A percentile compares a stretch with the other conserved stretches of the same genome.
phyloP scores from a whole-genome alignment of 1,140 invertebrate species.

The Stegodyphus mimosarum region DNA sequence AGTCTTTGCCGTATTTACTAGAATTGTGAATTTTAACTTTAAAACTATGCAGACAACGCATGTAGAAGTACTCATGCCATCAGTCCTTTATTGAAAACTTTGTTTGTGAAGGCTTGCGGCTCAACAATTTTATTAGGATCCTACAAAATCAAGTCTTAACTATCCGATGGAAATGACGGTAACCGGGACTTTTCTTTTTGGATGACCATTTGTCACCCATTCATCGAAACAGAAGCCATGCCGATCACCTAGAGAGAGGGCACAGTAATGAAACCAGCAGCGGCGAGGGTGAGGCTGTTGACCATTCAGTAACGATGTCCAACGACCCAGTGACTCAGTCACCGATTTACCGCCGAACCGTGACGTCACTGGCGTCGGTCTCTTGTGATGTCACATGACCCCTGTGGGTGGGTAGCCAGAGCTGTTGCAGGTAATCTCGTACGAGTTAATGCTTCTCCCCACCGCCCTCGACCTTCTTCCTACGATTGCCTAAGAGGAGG shows the following conservation, averaged over 20 bases:
- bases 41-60: too few relatives aligned
- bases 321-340: constrained; percentile 59
- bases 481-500: background rate
- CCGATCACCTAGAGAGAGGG: background rate
- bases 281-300: constrained; percentile 12
- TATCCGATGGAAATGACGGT: too few relatives aligned
- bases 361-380: constrained; percentile 48
- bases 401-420: constrained; percentile 23
- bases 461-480: background rate
- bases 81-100: too few relatives aligned
- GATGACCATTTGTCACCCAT: background rate
- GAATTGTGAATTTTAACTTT: too few relatives aligned
- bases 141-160: too few relatives aligned
- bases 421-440: background rate
- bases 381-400: constrained; percentile 51
- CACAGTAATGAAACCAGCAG: too few relatives aligned
- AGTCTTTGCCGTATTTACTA: too few relatives aligned
- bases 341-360: constrained; percentile 45
- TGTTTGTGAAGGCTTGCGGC: too few relatives aligned
- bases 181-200: too few relatives aligned
- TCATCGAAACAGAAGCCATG: background rate
- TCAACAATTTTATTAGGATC: too few relatives aligned
- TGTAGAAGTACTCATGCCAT: too few relatives aligned
- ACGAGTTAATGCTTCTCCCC: background rate
- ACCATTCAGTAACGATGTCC: constrained; percentile 38